These are phyloP conservation scores for Zaprionus davidi DNA, from an alignment of 1,140 invertebrate genomes.

Conservation along the genomic window DNA sequence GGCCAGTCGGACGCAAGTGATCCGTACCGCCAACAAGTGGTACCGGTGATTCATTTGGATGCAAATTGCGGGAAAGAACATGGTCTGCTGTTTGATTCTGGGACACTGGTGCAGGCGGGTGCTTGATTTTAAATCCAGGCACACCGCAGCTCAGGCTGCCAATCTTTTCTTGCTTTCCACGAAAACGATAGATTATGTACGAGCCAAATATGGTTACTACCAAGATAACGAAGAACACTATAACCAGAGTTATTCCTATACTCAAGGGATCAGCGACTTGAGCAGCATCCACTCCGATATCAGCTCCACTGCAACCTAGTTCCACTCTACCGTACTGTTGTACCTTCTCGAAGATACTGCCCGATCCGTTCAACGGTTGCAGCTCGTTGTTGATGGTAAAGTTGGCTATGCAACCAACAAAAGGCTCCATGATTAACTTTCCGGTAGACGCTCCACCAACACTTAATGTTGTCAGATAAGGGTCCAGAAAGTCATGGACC, in stretches of 20 bases:
- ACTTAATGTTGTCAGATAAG: slow-evolving; percentile 91
- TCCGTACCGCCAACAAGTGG: slow-evolving; percentile 77
- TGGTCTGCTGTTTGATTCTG: slow-evolving; percentile 85
- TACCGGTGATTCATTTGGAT: slow-evolving; percentile 60
- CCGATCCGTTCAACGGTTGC: slow-evolving; percentile 94
- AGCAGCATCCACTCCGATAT: slow-evolving; percentile 89
- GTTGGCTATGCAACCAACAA: slow-evolving; percentile 95
- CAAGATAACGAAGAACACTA: slow-evolving; percentile 96
- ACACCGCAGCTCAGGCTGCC: slow-evolving; percentile 85
- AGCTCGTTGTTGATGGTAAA: slow-evolving; percentile 95
- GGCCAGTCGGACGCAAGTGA: slow-evolving; percentile 60
- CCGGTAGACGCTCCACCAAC: slow-evolving; percentile 90
- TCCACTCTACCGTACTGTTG: slow-evolving; percentile 89
- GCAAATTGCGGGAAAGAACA: slow-evolving; percentile 85
- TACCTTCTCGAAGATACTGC: slow-evolving; percentile 90
- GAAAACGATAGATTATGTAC: slow-evolving; percentile 94
- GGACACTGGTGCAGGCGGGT: slow-evolving; percentile 87
- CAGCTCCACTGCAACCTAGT: slow-evolving; percentile 87
- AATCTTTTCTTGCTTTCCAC: slow-evolving; percentile 93
- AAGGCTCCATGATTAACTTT: slow-evolving; percentile 86
- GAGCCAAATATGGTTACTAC: slow-evolving; percentile 94
- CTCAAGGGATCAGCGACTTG: slow-evolving; percentile 93
- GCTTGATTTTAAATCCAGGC: slow-evolving; percentile 87
- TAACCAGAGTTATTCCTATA: slow-evolving; percentile 95
- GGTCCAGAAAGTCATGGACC: slow-evolving; percentile 96